Conservation (phyloP, 2,888 invertebrate species). For the Nasonia oneida region DNA sequence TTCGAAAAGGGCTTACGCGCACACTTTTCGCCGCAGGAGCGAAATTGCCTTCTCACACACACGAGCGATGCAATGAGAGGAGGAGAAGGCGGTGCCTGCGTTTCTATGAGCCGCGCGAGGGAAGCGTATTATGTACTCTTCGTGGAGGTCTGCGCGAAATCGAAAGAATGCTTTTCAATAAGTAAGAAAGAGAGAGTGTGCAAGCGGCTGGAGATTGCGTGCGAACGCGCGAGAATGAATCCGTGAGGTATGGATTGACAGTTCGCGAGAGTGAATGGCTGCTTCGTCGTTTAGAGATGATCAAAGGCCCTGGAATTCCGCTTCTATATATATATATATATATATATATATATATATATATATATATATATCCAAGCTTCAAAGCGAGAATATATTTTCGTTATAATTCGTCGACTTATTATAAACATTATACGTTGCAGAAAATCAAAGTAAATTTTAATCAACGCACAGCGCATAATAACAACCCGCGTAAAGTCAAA, state of each 20-base stretch:
- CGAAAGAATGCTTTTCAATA: constrained; percentile 59
- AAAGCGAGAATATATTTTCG: not conserved
- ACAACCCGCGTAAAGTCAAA: constrained; percentile 6
- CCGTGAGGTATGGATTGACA: constrained; percentile 2
- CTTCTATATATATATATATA: not conserved
- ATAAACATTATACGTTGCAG: no score
- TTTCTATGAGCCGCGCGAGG: constrained; percentile 46
- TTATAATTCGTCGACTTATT: not conserved
- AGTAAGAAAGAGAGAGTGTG: not conserved
- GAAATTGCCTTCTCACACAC: constrained; percentile 45
- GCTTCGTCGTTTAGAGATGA: not conserved
- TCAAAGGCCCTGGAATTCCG: not conserved
- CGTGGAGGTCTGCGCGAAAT: constrained; percentile 24
- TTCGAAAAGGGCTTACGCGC: not conserved
- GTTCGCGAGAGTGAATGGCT: not conserved
- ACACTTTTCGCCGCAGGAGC: constrained; percentile 18
- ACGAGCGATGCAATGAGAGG: constrained; percentile 34
- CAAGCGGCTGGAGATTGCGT: not conserved
- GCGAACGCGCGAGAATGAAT: constrained; percentile 7
- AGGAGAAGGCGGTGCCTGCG: not conserved
- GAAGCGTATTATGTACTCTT: not conserved
- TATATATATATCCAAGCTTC: not conserved
- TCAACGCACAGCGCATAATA: not conserved
- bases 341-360: no score
- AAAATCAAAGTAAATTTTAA: not conserved